Conservation (phyloP, 2,113 vertebrate species). For the Protomyctophum bolini region DNA sequence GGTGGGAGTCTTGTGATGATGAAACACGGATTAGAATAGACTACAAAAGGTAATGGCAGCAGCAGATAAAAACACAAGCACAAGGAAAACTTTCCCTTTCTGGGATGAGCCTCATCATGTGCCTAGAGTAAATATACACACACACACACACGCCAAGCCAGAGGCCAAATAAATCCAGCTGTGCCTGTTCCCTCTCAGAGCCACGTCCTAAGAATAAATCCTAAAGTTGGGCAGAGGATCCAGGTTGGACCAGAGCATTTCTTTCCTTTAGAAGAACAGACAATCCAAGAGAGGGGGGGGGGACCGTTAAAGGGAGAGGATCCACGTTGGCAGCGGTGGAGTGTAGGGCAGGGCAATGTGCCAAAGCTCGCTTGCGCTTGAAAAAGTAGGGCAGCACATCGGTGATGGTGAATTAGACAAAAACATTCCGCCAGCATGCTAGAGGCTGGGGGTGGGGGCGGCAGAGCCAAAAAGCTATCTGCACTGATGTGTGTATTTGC, state of each 20-base stretch:
- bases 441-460: slow-evolving; percentile 2
- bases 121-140: not conserved
- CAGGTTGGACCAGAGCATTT: not conserved
- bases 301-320: slow-evolving; percentile 16
- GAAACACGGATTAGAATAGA: not conserved
- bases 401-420: slow-evolving; percentile 60
- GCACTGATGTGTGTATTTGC: not conserved
- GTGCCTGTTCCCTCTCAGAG: not conserved
- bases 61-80: not conserved
- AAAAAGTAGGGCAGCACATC: slow-evolving; percentile 70
- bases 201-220: slow-evolving; percentile 9
- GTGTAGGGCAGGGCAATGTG: slow-evolving; percentile 44
- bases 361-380: slow-evolving; percentile 34
- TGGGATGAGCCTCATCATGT: not conserved
- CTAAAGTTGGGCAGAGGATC: not conserved
- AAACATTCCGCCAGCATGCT: slow-evolving; percentile 42
- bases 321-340: slow-evolving; percentile 56
- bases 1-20: slow-evolving; percentile 43
- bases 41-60: not conserved
- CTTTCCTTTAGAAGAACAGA: not conserved
- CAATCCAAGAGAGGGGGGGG: not conserved
- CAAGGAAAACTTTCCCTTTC: slow-evolving; percentile 10
- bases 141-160: not conserved
- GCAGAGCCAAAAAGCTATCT: slow-evolving; percentile 7
- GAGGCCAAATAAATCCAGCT: not conserved